Evolutionary conservation across 2,797 vertebrate species (phyloP).

Genomic region (Bryconaethiops microstoma): DNA sequence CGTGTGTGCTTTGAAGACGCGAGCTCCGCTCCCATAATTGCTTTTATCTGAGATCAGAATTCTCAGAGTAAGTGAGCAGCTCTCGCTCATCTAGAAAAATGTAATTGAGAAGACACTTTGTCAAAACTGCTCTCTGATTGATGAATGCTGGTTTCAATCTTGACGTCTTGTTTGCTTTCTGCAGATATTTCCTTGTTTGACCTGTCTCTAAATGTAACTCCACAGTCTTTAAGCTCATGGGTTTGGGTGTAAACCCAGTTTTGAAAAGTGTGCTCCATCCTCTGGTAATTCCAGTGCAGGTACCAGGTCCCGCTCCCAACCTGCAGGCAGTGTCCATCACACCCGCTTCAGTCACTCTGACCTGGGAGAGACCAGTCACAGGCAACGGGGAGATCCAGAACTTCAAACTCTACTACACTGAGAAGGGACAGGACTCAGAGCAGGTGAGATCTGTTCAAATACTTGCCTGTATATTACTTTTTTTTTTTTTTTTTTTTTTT

Average conservation of each 20-base stretch:
- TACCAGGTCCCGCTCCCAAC: slow-evolving; percentile 93
- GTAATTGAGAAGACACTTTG: not conserved
- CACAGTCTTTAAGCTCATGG: too few relatives aligned
- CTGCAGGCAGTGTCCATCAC: slow-evolving; percentile 82
- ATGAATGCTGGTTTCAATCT: not conserved
- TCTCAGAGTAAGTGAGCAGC: not conserved
- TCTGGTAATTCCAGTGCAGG: slow-evolving; percentile 82
- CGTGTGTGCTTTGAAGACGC: slow-evolving; percentile 30
- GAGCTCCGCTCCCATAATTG: not conserved
- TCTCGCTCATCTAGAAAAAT: not conserved
- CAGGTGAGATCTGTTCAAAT: slow-evolving; percentile 76
- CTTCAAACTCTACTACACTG: slow-evolving; percentile 93
- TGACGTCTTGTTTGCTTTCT: not conserved
- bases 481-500: not conserved
- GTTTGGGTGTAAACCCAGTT: not conserved
- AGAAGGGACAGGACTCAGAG: slow-evolving; percentile 85
- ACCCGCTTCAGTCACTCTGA: slow-evolving; percentile 83
- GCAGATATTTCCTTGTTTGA: not conserved
- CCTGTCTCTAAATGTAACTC: not conserved
- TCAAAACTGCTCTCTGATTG: not conserved
- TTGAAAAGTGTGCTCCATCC: not conserved
- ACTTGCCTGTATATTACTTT: not conserved
- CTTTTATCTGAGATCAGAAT: not conserved
- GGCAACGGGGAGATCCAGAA: slow-evolving; percentile 94
- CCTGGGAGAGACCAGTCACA: slow-evolving; percentile 89